Conservation (phyloP, 2,888 invertebrate species). For the Idaea straminata region DNA sequence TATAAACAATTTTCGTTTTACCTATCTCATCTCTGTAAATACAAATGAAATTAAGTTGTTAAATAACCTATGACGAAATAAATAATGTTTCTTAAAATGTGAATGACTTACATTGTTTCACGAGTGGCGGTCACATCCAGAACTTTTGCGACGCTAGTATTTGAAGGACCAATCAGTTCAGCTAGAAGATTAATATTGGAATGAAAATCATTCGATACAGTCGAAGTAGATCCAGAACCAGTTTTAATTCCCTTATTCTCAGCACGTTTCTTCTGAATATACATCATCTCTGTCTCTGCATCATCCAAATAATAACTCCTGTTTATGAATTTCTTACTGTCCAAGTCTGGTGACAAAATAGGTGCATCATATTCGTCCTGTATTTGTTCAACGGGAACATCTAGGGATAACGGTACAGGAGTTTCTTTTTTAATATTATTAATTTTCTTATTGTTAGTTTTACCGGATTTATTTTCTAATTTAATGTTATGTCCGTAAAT, state of each 20-base stretch:
- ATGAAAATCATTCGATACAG: slow-evolving; percentile 42
- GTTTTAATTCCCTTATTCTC: slow-evolving; percentile 29
- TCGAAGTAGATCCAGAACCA: slow-evolving; percentile 44
- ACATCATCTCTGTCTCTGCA: slow-evolving; percentile 59
- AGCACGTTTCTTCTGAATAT: slow-evolving; percentile 41
- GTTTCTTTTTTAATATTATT: not conserved
- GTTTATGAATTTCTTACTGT: slow-evolving; percentile 48
- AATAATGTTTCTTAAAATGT: not conserved
- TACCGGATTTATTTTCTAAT: slow-evolving; percentile 25
- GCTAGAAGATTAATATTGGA: slow-evolving; percentile 39
- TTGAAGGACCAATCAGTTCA: slow-evolving; percentile 34
- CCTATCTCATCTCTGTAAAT: not conserved
- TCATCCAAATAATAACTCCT: slow-evolving; percentile 61
- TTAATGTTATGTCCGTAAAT: slow-evolving; percentile 58
- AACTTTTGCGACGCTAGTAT: slow-evolving; percentile 24
- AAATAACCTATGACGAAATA: not conserved
- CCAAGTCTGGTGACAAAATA: slow-evolving; percentile 29
- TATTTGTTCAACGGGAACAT: slow-evolving; percentile 27
- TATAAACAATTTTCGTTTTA: not conserved
- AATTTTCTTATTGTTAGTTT: not conserved
- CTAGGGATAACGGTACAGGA: slow-evolving; percentile 17
- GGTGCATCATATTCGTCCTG: slow-evolving; percentile 31
- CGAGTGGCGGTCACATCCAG: not conserved
- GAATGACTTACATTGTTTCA: not conserved
- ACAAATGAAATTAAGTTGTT: not conserved